Conservation (phyloP, 2,888 invertebrate species). For the Bugula neritina region DNA sequence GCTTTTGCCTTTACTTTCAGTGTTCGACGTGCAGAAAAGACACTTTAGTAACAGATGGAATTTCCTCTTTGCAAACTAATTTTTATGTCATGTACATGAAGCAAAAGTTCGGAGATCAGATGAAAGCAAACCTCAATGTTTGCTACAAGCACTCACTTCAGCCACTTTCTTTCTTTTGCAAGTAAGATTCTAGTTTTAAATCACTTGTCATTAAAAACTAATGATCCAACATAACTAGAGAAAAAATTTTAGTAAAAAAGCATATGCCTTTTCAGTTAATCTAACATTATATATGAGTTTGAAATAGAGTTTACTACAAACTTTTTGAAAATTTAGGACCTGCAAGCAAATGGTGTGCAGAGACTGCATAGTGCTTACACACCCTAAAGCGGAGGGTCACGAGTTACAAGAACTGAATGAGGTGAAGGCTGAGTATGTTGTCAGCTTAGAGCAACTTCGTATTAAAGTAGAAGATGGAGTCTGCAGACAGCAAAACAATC, state of each 20-base stretch:
- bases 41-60: slow-evolving; percentile 38
- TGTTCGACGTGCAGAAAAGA: slow-evolving; percentile 27
- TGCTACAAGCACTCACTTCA: slow-evolving; percentile 45
- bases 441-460: slow-evolving; percentile 27
- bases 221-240: no score
- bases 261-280: no score
- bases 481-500: background rate
- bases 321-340: no score
- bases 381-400: slow-evolving; percentile 32
- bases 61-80: slow-evolving; percentile 42
- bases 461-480: slow-evolving; percentile 27
- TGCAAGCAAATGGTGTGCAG: slow-evolving; percentile 29
- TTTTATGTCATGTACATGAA: slow-evolving; percentile 44
- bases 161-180: slow-evolving; percentile 47
- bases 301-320: no score
- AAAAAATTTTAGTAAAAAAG: no score
- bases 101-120: slow-evolving; percentile 41
- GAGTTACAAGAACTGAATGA: slow-evolving; percentile 30
- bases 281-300: no score
- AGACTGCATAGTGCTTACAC: slow-evolving; percentile 34
- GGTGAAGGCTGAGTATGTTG: slow-evolving; percentile 31
- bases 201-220: no score
- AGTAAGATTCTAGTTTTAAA: no score
- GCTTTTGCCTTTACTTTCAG: no score
- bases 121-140: slow-evolving; percentile 39